Evolutionary conservation across 2,113 vertebrate genomes (phyloP).

Genomic region (Bujurquina vittata): DNA sequence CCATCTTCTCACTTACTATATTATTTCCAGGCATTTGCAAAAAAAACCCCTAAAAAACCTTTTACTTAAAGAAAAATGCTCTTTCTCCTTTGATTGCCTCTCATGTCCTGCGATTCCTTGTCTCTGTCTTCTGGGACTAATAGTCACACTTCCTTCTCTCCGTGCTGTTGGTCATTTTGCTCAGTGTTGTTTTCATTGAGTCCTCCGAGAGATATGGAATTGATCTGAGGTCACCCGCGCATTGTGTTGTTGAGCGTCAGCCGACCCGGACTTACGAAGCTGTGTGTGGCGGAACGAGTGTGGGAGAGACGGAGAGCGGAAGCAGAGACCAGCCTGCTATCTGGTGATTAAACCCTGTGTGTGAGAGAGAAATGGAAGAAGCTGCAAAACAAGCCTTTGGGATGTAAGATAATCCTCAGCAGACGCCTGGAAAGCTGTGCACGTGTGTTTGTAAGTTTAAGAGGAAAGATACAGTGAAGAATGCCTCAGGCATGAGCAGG

Average conservation of each 20-base stretch:
- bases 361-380: constrained; percentile 11
- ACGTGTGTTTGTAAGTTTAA: neutral
- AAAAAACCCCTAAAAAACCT: neutral
- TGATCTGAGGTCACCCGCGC: constrained; percentile 25
- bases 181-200: constrained; percentile 34
- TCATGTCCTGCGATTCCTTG: neutral
- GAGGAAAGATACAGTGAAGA: neutral
- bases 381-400: constrained; percentile 39
- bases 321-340: constrained; percentile 54
- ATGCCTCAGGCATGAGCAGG: neutral
- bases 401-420: constrained; percentile 44
- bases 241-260: constrained; percentile 34
- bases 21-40: neutral
- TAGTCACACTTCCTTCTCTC: neutral
- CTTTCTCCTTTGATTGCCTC: neutral
- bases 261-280: constrained; percentile 19
- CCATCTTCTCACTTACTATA: neutral
- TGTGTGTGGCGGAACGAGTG: constrained; percentile 25
- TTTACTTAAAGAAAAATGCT: neutral
- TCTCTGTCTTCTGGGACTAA: neutral
- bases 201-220: constrained; percentile 19
- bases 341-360: constrained; percentile 55
- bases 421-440: constrained; percentile 16
- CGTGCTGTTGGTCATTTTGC: neutral
- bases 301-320: constrained; percentile 34